Base-by-base conservation (phyloP, 2,113 vertebrate genomes). In the Hydrolagus affinis region DNA sequence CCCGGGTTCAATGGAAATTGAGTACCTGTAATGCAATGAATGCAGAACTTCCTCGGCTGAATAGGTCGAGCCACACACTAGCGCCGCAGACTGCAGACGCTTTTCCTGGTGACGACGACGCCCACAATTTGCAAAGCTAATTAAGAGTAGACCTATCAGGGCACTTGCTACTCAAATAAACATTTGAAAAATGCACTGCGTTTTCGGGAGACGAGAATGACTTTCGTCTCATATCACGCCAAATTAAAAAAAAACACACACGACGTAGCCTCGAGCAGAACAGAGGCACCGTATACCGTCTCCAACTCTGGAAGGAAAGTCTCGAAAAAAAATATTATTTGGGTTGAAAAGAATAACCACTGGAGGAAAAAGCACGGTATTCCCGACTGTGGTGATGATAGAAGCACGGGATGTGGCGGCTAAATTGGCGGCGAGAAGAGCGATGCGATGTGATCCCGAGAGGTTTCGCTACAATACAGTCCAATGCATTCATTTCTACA, bases 301-400 rank as follows among this genome's bases (percentile, higher is more conserved):
- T n/a, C n/a, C n/a, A n/a, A n/a, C n/a, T n/a, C n/a, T n/a, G n/a
- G n/a, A n/a, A n/a, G n/a, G n/a, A n/a, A n/a, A n/a, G n/a, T n/a
- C n/a, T n/a, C n/a, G n/a, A n/a, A n/a, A n/a, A n/a, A n/a, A n/a
- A n/a, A n/a, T n/a, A n/a, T n/a, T n/a, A n/a, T n/a, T n/a, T n/a
- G n/a, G n/a, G n/a, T n/a, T n/a, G n/a, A n/a, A n/a, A 80, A 17
- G 62, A 62, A 6, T 23, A 62, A 64, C 62, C 66, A 64, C 30
- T 66, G 15, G 77, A 8, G 66, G 62, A 28, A 66, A 9, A 25
- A 25, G 12, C 25, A 83, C 62, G 8, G 15, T 28, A 25, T 66
- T 83, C 66, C 60, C 60, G 77, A 83, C 62, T 66, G 28, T 28
- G 66, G 60, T 66, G 25, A 30, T 64, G 60, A 83, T 83, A 62